Base-by-base conservation (phyloP, 2,888 invertebrate species). In the Saturnia japonica region DNA sequence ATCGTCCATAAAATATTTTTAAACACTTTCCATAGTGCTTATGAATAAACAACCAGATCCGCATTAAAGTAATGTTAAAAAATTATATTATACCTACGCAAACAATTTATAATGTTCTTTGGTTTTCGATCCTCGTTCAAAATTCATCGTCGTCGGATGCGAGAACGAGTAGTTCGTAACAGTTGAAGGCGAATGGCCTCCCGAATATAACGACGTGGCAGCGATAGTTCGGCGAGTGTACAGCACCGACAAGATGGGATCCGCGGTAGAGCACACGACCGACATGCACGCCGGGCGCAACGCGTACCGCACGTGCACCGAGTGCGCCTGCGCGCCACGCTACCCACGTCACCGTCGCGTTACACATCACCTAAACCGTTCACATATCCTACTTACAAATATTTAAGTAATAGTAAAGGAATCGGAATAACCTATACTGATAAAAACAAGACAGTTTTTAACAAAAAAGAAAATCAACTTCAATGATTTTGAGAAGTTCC, bases 181-280 rank as follows among this genome's bases (percentile, higher is more conserved):
- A 90, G 78, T 88, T 90, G 80, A 93, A 93, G n/a, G 91, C 89
- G 77, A 91, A 90, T 1, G 90, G 89, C 0, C 91, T 80, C 14
- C 86, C 88, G 76, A 86, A 89, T 74, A 93, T 89, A 74, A 91
- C 81, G 66, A 93, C 88, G 76, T 91, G 89, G 75, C 93, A 93
- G 73, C 89, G 85, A 78, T 87, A 88, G 73, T 79, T 74, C 22
- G 92, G 91, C 54, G 88, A 80, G 70, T 76, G 79, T 34, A 90
- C 88, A 42, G 90, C 84, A 62, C 90, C 87, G 19, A 89, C 70
- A 25, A 88, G 80, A 72, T 88, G 88, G 43, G 85, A 78, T 74
- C 82, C 85, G 74, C 85, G 85, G 82, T 87, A 85, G 62, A 77
- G 85, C 75, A 90, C 88, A 43, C 90, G 80, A 42, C 89, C 90